These are phyloP conservation scores for Neomonachus schauinslandi DNA, from an alignment of 2,113 vertebrate genomes.

Conservation along the genomic window DNA sequence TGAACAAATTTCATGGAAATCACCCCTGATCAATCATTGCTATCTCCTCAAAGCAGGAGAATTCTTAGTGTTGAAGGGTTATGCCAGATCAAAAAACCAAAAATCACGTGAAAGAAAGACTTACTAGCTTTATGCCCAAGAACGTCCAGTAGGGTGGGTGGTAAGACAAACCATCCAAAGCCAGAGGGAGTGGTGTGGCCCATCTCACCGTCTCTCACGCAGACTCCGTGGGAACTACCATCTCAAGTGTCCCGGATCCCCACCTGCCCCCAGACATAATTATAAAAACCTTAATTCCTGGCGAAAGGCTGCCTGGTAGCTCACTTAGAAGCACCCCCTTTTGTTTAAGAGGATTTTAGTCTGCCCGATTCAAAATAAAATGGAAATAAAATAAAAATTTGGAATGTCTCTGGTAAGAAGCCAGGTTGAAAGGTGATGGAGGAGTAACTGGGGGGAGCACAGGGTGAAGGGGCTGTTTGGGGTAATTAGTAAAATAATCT, in stretches of 20 bases:
- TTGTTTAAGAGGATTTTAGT: background rate
- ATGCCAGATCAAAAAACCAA: background rate
- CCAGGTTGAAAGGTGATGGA: background rate
- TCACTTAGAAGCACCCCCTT: background rate
- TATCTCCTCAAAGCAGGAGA: background rate
- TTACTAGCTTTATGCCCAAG: background rate
- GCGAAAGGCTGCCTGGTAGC: background rate
- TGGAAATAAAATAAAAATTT: background rate
- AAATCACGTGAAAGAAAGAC: background rate
- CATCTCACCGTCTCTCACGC: accelerated
- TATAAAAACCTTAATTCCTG: background rate
- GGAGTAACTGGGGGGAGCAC: accelerated
- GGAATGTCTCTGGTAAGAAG: background rate
- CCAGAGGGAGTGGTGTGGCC: too few species aligned
- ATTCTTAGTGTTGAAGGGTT: background rate
- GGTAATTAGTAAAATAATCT: background rate
- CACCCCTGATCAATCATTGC: background rate
- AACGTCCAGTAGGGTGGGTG: background rate
- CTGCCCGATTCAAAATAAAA: background rate
- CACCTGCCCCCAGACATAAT: accelerated
- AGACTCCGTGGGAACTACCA: accelerated
- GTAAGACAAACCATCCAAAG: background rate
- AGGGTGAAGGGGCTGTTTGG: too few species aligned
- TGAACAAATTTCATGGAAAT: background rate
- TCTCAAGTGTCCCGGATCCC: background rate